These are phyloP conservation scores for Drosophila miranda DNA, from an alignment of 1,140 invertebrate species.

Conservation along the genomic window DNA sequence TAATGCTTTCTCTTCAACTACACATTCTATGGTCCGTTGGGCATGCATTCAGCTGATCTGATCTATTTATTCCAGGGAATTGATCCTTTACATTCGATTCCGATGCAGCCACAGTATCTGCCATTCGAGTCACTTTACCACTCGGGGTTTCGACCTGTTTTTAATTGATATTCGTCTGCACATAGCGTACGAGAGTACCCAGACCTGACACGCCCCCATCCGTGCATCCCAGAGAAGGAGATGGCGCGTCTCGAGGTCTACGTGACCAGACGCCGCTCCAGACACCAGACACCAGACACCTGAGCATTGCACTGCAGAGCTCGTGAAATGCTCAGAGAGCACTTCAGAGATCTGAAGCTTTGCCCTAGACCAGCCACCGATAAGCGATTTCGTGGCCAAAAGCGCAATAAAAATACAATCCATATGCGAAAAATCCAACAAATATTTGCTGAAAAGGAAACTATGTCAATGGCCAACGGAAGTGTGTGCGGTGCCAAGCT, in stretches of 20 bases:
- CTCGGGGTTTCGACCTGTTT: not conserved
- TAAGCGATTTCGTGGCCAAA: constrained; percentile 32
- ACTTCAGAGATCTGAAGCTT: constrained; percentile 3
- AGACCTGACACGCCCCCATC: constrained; percentile 13
- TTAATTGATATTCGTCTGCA: not conserved
- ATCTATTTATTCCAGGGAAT: constrained; percentile 1
- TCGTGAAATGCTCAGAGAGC: not conserved
- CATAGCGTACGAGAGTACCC: constrained; percentile 15
- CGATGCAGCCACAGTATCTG: too few species aligned
- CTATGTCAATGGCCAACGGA: constrained; percentile 72
- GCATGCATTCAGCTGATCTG: not conserved
- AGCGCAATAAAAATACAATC: constrained; percentile 39
- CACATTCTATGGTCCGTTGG: too few species aligned
- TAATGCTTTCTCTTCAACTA: too few species aligned
- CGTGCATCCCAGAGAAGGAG: not conserved
- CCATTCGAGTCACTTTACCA: too few species aligned
- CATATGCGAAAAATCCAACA: constrained; percentile 25
- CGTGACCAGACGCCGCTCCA: constrained; percentile 13
- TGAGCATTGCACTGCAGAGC: too few species aligned
- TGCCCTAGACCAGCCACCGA: constrained; percentile 43
- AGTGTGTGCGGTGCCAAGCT: constrained; percentile 42
- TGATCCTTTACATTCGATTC: too few species aligned
- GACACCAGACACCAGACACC: not conserved
- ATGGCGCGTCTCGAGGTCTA: constrained; percentile 10
- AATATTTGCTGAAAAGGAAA: constrained; percentile 20